A percentile compares a stretch with the other conserved stretches of the same genome.
Evolutionary conservation across 2,113 vertebrate genomes (phyloP).

Genomic region (Pimephales promelas): DNA sequence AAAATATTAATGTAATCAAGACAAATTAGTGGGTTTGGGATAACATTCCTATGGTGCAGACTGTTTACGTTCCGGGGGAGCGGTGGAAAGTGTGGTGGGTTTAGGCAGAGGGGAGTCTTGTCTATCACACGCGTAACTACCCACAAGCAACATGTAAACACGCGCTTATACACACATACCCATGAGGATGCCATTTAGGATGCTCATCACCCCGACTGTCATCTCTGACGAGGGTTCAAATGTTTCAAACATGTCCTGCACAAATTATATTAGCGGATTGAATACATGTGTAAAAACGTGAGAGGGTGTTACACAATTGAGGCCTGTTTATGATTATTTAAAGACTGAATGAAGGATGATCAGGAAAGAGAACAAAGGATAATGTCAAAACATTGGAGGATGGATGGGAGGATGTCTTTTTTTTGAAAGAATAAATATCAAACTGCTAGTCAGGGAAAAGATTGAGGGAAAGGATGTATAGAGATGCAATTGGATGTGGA

Average conservation of each 20-base stretch:
- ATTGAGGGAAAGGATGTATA: neutral
- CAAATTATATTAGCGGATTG: neutral
- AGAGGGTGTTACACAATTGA: constrained; percentile 25
- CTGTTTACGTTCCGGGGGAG: constrained; percentile 68
- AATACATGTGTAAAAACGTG: constrained; percentile 4
- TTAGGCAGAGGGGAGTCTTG: constrained; percentile 10
- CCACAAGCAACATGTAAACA: neutral
- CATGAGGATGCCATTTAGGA: constrained; percentile 21
- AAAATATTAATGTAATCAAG: constrained; percentile 81
- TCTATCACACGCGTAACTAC: constrained; percentile 6
- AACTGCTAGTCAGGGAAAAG: neutral
- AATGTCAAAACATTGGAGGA: constrained; percentile 13
- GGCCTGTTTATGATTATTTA: constrained; percentile 14
- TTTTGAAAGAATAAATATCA: neutral
- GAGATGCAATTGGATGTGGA: neutral
- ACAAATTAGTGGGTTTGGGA: constrained; percentile 74
- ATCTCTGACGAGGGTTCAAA: constrained; percentile 4
- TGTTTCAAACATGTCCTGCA: neutral
- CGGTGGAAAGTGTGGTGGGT: constrained; percentile 58
- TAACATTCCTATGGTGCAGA: constrained; percentile 71
- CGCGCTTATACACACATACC: constrained; percentile 10
- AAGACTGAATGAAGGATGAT: constrained; percentile 14
- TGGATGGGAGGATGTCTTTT: constrained; percentile 3
- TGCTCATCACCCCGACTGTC: constrained; percentile 19
- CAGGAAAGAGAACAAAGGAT: constrained; percentile 22